These are phyloP conservation scores for Argyresthia goedartella DNA, from an alignment of 2,888 invertebrate species.

Conservation along the genomic window DNA sequence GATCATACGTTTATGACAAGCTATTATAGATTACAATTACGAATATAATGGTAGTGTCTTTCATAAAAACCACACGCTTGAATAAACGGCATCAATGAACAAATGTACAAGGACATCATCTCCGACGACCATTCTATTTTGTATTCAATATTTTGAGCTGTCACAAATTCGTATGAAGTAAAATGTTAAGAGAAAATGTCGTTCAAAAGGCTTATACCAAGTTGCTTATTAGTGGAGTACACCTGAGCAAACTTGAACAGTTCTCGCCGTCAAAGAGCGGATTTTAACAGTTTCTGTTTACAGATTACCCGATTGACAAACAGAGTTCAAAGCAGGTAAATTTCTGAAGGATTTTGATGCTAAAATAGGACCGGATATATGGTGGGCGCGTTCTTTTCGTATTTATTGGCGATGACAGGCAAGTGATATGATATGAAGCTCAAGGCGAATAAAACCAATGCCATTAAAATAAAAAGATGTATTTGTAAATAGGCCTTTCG, in stretches of 20 bases:
- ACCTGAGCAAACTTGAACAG: slow-evolving; percentile 55
- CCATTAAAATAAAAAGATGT: background rate
- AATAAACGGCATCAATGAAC: background rate
- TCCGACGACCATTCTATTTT: slow-evolving; percentile 5
- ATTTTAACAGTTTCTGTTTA: slow-evolving; percentile 66
- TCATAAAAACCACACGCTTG: background rate
- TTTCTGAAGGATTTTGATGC: slow-evolving; percentile 36
- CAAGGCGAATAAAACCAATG: background rate
- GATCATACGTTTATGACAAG: no score
- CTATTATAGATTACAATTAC: no score
- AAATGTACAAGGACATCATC: background rate
- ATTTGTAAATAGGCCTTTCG: no score
- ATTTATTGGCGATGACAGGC: background rate
- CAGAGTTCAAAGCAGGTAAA: slow-evolving; percentile 57
- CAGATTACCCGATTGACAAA: slow-evolving; percentile 60
- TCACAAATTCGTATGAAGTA: slow-evolving; percentile 14
- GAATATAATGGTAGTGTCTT: no score
- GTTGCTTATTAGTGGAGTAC: slow-evolving; percentile 18
- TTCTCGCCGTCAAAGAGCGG: slow-evolving; percentile 45
- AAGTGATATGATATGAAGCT: background rate
- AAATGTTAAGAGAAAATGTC: slow-evolving; percentile 8
- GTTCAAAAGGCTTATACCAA: slow-evolving; percentile 16
- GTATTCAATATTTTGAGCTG: slow-evolving; percentile 12
- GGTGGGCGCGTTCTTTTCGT: slow-evolving; percentile 14
- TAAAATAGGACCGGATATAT: slow-evolving; percentile 29